Base-by-base conservation (phyloP, 2,797 vertebrate genomes). In the Hydrophis major region DNA sequence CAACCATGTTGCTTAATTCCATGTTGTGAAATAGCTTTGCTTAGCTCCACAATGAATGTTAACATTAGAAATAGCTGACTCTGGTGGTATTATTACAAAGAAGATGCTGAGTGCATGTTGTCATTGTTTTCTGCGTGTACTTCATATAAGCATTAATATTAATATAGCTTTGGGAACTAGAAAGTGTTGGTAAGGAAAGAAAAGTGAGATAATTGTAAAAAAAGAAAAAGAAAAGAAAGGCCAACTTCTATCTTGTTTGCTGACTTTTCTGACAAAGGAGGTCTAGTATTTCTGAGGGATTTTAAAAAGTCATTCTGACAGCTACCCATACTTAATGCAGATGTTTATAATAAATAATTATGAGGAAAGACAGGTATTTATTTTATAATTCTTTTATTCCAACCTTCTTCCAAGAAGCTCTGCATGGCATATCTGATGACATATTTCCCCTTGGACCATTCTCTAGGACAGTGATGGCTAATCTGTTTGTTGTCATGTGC, bases 51-150 rank as follows among this genome's bases (percentile, higher is more conserved):
- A 94, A 93, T 57, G 93, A 93, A 87, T 95, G 91, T 93, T 95
- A 11, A 27, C 89, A 87, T 95, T 97, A 92, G 74, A 95, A 95
- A 96, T 95, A 87, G 66, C 95, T 59, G 4, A 91, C 93, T 90
- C 53, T 95, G 74, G 97, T 94, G 96, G 97, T 97, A 95, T 98
- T 97, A 95, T 97, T 98, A 98, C 97, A 97, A 97, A 97, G 98
- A 98, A 97, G 97, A 97, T 98, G 97, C 94, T 97, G 96, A 97
- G 97, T 97, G 97, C 97, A 96, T 92, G 93, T 97, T 96, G 56
- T 97, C 96, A 97, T 96, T 94, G 96, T 96, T 96, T 96, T 94
- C 94, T 97, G 96, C 47, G 91, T 97, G 97, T 98, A 95, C 96
- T 95, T 97, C 96, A 96, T 96, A 74, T 37, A 37, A 16, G 32